Evolutionary conservation across 2,888 invertebrate species (phyloP).

Genomic region (Tridacna gigas): DNA sequence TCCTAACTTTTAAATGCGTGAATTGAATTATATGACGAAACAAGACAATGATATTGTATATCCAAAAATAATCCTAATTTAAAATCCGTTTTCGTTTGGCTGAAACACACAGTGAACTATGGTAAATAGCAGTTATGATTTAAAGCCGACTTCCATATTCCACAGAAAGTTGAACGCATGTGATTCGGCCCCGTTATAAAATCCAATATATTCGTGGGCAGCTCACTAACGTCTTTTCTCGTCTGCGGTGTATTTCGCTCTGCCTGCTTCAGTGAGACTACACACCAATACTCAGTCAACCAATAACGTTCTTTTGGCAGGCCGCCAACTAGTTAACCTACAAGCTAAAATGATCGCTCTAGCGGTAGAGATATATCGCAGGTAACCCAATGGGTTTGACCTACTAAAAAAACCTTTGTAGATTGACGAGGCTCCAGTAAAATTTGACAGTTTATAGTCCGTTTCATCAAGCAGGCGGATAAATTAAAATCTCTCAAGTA

Average conservation of each 20-base stretch:
- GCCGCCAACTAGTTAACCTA: conserved; percentile 55
- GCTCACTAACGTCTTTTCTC: conserved; percentile 27
- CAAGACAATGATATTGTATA: background rate
- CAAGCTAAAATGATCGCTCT: conserved; percentile 32
- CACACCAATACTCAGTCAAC: conserved; percentile 45
- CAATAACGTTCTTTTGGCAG: conserved; percentile 52
- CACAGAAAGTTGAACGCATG: background rate
- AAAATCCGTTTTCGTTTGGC: background rate
- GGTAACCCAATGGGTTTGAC: conserved; percentile 58
- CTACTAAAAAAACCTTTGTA: conserved; percentile 35
- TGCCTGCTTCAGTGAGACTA: conserved; percentile 45
- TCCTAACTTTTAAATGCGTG: background rate
- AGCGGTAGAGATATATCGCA: conserved; percentile 47
- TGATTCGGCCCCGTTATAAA: background rate
- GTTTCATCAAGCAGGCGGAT: conserved; percentile 31
- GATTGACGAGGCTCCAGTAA: conserved; percentile 43
- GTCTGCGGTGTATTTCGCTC: conserved; percentile 42
- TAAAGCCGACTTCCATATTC: too few species aligned
- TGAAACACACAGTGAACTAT: background rate
- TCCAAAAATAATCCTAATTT: background rate
- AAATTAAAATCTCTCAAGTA: conserved; percentile 8
- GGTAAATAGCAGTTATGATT: too few species aligned
- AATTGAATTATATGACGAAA: background rate
- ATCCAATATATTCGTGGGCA: background rate
- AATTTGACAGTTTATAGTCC: conserved; percentile 61